Base-by-base conservation (phyloP, 1,140 invertebrate species). In the Pseudomyrmex dendroicus region DNA sequence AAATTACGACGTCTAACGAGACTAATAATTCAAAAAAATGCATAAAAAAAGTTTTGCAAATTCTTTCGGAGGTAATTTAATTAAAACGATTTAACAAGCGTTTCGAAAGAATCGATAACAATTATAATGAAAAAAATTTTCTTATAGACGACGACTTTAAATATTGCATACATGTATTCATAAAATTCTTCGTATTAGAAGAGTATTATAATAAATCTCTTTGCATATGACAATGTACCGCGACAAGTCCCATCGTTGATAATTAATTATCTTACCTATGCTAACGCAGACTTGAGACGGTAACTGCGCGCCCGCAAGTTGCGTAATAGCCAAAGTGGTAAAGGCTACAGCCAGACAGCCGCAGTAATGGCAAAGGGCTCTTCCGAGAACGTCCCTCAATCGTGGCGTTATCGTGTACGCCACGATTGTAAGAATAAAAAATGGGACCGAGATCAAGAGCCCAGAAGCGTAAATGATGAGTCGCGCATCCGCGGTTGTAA, bases 381-480 rank as follows among this genome's bases (percentile, higher is more conserved):
- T 94, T 3, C 95, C 95, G 76, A 95, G 92, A n/a, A 93, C 74
- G 64, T 95, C 94, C 82, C 90, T 88, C 17, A 95, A 85, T 57
- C 92, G 92, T 10, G 93, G 94, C 0, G 94, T 94, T 15, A 94
- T 92, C 17, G 85, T 88, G 80, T 95, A 95, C 2, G 94, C 93
- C 12, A 91, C 70, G 8, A 95, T 93, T 4, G 95, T 95, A 15
- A 94, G 88, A 15, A 95, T 84, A 56, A 95, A 89, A 88, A 95
- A 95, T 9, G 95, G 93, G 50, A 95, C 93, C 0, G 95, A 95
- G 73, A 95, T 92, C 48, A 95, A 74, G 50, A 95, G 90, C 1
- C 94, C 95, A 22, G 89, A 89, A 9, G 93, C 91, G 80, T 94
- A 94, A 54, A 94, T 86, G 8, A 84, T 92, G 17, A 93, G 62